A percentile compares a stretch with the other conserved stretches of the same genome.
Evolutionary conservation across 2,797 vertebrate species (phyloP).

Genomic region (Bucorvus abyssinicus): DNA sequence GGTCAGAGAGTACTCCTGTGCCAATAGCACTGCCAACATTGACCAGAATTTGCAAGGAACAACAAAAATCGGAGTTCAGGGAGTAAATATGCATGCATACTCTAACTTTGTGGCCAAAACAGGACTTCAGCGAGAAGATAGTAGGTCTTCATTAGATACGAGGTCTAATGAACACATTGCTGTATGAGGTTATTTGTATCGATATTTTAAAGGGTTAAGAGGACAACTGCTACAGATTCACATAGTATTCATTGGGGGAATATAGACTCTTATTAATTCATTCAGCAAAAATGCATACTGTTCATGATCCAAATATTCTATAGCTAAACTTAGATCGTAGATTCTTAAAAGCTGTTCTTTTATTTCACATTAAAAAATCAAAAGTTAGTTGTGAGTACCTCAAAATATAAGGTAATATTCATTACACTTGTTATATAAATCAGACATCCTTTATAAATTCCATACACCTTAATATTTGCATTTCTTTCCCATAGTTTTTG

Average conservation of each 20-base stretch:
- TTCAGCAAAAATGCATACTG: not conserved
- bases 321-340: not conserved
- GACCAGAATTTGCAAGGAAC: not conserved
- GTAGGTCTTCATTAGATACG: not conserved
- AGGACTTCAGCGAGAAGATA: not conserved
- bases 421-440: not conserved
- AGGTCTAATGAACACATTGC: not conserved
- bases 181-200: not conserved
- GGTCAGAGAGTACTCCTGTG: not conserved
- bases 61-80: not conserved
- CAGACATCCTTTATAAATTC: slow-evolving; percentile 5
- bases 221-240: not conserved
- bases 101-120: not conserved
- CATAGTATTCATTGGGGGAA: not conserved
- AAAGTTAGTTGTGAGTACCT: not conserved
- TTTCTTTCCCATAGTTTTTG: slow-evolving; percentile 25
- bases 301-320: not conserved
- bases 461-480: not conserved
- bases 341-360: not conserved
- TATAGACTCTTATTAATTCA: not conserved
- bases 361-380: not conserved
- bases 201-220: not conserved
- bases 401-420: not conserved
- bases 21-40: accelerated
- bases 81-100: not conserved